Conservation (phyloP, 2,888 invertebrate genomes). For the Drosophila robusta region DNA sequence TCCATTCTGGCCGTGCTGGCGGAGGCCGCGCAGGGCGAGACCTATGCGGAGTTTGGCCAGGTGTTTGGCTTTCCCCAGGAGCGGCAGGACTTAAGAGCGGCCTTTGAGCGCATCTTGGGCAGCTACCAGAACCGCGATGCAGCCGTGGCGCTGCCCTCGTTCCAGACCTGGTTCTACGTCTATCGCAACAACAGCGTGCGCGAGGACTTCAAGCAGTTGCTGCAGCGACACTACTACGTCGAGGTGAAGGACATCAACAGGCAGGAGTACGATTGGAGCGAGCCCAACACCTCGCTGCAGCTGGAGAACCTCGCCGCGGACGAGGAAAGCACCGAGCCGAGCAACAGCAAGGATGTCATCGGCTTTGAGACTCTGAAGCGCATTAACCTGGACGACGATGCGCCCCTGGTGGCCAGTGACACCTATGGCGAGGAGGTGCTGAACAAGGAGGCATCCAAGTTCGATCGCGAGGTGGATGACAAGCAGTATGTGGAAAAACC, state of each 20-base stretch:
- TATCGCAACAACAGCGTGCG: slow-evolving; percentile 88
- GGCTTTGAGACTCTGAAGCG: slow-evolving; percentile 85
- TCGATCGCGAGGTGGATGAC: slow-evolving; percentile 84
- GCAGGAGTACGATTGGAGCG: slow-evolving; percentile 79
- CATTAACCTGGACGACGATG: slow-evolving; percentile 74
- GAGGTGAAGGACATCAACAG: slow-evolving; percentile 86
- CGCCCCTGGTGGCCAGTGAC: slow-evolving; percentile 53
- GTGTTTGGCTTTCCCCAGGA: slow-evolving; percentile 87
- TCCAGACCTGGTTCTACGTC: slow-evolving; percentile 89
- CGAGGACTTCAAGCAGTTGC: slow-evolving; percentile 87
- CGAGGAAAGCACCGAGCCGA: slow-evolving; percentile 49
- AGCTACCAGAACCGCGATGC: slow-evolving; percentile 75
- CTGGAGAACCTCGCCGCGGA: slow-evolving; percentile 38
- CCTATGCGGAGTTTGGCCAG: slow-evolving; percentile 87
- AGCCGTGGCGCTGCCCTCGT: slow-evolving; percentile 85
- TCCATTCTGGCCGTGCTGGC: slow-evolving; percentile 88
- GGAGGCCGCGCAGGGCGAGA: slow-evolving; percentile 88
- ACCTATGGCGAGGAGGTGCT: slow-evolving; percentile 73
- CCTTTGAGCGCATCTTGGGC: slow-evolving; percentile 73
- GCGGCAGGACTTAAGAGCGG: slow-evolving; percentile 72
- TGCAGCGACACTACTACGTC: slow-evolving; percentile 87
- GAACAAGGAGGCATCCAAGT: slow-evolving; percentile 83
- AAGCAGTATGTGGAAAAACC: slow-evolving; percentile 85
- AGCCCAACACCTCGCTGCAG: slow-evolving; percentile 71
- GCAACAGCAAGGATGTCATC: slow-evolving; percentile 84